Percentiles rank a stretch among this genome's conserved stretches.
phyloP scores from a whole-genome alignment of 2,113 vertebrate genomes.

The human region DNA sequence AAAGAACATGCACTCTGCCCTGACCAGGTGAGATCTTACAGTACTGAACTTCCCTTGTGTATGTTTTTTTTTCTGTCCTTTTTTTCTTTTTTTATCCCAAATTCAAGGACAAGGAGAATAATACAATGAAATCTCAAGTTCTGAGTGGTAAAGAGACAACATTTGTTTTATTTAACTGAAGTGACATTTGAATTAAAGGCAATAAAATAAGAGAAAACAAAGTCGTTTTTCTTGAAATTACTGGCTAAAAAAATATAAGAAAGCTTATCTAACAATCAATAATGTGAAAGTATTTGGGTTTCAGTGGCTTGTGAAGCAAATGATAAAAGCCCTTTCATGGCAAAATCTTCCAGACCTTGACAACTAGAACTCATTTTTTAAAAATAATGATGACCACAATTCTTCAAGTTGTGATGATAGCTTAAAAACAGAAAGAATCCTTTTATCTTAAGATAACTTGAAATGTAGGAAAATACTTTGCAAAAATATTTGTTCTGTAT shows the following conservation, averaged over 20 bases:
- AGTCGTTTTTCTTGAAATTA: conserved; percentile 63
- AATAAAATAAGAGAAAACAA: conserved; percentile 68
- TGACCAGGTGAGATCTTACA: neutral
- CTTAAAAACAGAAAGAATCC: conserved; percentile 41
- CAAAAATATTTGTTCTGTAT: conserved; percentile 51
- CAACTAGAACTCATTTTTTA: neutral
- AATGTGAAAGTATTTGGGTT: conserved; percentile 48
- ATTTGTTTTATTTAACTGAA: conserved; percentile 56
- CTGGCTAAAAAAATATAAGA: conserved; percentile 50
- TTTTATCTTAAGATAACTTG: conserved; percentile 39
- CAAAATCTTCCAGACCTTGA: conserved; percentile 39
- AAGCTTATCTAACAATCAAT: conserved; percentile 73
- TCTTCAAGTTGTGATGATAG: conserved; percentile 53
- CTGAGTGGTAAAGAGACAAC: neutral
- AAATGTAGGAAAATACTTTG: conserved; percentile 38
- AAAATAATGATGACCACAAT: conserved; percentile 69
- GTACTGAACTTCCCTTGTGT: neutral
- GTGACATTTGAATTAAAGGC: conserved; percentile 60
- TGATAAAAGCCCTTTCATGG: conserved; percentile 62
- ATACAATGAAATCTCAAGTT: conserved; percentile 24
- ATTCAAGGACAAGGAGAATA: conserved; percentile 16
- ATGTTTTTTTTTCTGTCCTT: neutral
- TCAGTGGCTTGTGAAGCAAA: conserved; percentile 46
- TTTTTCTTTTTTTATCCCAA: neutral
- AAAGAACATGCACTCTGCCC: neutral